phyloP scores from a whole-genome alignment of 1,140 invertebrate species.

The Nautilus pompilius region DNA sequence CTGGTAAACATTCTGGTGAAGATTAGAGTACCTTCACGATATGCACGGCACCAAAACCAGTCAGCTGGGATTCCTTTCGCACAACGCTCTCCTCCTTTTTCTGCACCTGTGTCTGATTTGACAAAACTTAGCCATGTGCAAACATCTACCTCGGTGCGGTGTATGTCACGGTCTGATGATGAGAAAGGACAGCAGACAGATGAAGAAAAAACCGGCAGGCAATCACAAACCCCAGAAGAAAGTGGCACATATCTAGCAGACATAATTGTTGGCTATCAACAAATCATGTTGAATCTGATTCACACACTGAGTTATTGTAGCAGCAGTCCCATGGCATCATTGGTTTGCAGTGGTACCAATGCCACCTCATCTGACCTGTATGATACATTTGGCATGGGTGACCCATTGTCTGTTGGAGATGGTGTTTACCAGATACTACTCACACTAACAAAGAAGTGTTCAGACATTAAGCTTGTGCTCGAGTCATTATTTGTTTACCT shows the following conservation, averaged over 20 bases:
- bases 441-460: conserved; percentile 69
- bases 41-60: not conserved
- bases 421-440: conserved; percentile 78
- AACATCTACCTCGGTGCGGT: conserved; percentile 15
- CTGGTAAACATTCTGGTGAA: conserved; percentile 68
- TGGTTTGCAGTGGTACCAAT: conserved; percentile 39
- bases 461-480: conserved; percentile 70
- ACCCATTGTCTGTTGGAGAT: conserved; percentile 73
- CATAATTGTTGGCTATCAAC: conserved; percentile 44
- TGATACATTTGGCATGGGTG: conserved; percentile 51
- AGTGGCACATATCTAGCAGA: conserved; percentile 35
- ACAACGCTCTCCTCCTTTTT: not conserved
- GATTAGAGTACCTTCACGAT: conserved; percentile 61
- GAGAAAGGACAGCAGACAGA: conserved; percentile 40
- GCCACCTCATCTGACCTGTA: conserved; percentile 22
- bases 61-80: not conserved
- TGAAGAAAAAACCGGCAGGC: conserved; percentile 30
- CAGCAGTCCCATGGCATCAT: conserved; percentile 60
- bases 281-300: conserved; percentile 80
- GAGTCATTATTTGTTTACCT: conserved; percentile 73
- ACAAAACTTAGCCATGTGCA: conserved; percentile 34
- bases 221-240: conserved; percentile 8
- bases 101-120: conserved; percentile 30
- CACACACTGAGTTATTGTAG: conserved; percentile 59
- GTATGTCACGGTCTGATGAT: conserved; percentile 36